Percentiles rank a stretch among this genome's conserved stretches.
phyloP scores from a whole-genome alignment of 2,113 vertebrate species.

The Daboia siamensis region DNA sequence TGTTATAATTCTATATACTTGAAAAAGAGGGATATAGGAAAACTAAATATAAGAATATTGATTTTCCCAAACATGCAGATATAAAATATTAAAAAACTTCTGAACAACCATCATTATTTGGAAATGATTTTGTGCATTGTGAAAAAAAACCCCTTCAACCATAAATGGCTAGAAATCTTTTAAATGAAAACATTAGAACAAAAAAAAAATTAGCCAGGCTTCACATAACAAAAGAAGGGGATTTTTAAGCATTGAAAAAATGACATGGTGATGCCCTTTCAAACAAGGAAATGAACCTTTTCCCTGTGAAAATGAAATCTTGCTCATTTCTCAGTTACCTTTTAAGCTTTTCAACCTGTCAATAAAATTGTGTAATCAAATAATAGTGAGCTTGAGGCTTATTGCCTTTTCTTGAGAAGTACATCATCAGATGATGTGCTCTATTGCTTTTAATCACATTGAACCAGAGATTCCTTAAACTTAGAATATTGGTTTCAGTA shows the following conservation, averaged over 20 bases:
- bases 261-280: conserved; percentile 48
- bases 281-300: conserved; percentile 59
- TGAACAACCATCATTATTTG: background rate
- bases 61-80: background rate
- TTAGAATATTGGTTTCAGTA: conserved; percentile 1
- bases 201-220: conserved; percentile 18
- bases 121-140: background rate
- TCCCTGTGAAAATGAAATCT: conserved; percentile 59
- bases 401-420: conserved; percentile 56
- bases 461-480: conserved; percentile 36
- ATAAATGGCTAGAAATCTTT: conserved; percentile 2
- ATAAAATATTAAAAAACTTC: background rate
- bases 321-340: conserved; percentile 53
- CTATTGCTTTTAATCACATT: conserved; percentile 66
- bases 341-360: conserved; percentile 58
- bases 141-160: background rate
- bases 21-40: background rate
- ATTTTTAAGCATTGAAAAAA: conserved; percentile 49
- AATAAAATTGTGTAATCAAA: conserved; percentile 62
- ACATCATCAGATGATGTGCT: conserved; percentile 61
- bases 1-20: background rate
- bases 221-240: conserved; percentile 30
- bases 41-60: background rate
- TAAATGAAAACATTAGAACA: conserved; percentile 12
- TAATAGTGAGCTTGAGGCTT: conserved; percentile 63